These are phyloP conservation scores for Timandra comae DNA, from an alignment of 2,888 invertebrate species.

Conservation along the genomic window DNA sequence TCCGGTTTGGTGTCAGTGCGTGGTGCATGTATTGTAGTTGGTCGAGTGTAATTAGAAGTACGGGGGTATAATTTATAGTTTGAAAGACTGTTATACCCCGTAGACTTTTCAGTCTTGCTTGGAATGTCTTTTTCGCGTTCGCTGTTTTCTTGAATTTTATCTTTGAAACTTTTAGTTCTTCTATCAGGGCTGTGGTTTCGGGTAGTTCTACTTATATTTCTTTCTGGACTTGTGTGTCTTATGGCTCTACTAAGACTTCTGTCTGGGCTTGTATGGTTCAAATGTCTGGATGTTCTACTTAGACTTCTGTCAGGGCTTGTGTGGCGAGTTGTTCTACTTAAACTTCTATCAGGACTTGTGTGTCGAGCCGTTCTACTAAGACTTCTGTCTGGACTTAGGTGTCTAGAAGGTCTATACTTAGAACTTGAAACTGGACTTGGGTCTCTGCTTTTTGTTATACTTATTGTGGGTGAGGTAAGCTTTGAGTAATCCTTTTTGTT, in stretches of 20 bases:
- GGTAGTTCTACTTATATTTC: slow-evolving; percentile 52
- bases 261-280: slow-evolving; percentile 68
- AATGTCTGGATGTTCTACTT: too few relatives aligned
- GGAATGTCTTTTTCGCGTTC: slow-evolving; percentile 75
- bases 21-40: slow-evolving; percentile 27
- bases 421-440: slow-evolving; percentile 71
- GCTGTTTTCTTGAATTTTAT: slow-evolving; percentile 76
- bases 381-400: slow-evolving; percentile 69
- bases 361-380: slow-evolving; percentile 65
- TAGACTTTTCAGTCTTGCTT: slow-evolving; percentile 74
- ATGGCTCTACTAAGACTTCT: slow-evolving; percentile 56
- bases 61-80: slow-evolving; percentile 75
- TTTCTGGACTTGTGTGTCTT: slow-evolving; percentile 70
- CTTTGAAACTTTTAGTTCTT: slow-evolving; percentile 55
- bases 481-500: slow-evolving; percentile 64
- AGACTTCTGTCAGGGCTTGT: too few relatives aligned
- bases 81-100: slow-evolving; percentile 67
- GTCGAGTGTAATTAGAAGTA: slow-evolving; percentile 53
- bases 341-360: slow-evolving; percentile 58
- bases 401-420: slow-evolving; percentile 64
- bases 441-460: slow-evolving; percentile 67
- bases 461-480: slow-evolving; percentile 47
- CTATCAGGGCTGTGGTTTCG: slow-evolving; percentile 72
- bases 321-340: too few relatives aligned
- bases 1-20: slow-evolving; percentile 42